Conservation (phyloP, 2,888 invertebrate genomes). For the Xestia rhomboidea region DNA sequence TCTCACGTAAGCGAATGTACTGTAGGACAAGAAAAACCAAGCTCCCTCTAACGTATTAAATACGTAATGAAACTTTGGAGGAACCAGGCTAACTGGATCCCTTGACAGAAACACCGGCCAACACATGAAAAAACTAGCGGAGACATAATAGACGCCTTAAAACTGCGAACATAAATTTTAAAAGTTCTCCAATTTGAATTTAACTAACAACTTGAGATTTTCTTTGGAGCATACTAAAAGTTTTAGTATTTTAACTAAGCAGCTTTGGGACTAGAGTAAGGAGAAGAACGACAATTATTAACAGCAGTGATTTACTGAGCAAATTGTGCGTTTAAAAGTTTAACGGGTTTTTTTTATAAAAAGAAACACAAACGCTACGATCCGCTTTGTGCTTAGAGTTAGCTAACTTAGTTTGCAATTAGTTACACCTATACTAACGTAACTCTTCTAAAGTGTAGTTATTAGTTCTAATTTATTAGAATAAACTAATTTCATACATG, state of each 20-base stretch:
- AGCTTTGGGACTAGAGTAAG: constrained; percentile 72
- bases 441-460: constrained; percentile 21
- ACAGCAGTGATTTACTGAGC: constrained; percentile 72
- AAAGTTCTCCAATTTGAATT: constrained; percentile 89
- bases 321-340: constrained; percentile 69
- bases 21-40: constrained; percentile 53
- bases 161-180: constrained; percentile 87
- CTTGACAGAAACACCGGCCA: constrained; percentile 51
- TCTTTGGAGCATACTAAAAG: constrained; percentile 83
- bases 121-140: constrained; percentile 78
- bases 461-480: constrained; percentile 7
- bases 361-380: constrained; percentile 22
- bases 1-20: constrained; percentile 62
- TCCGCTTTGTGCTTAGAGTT: constrained; percentile 26
- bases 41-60: constrained; percentile 64
- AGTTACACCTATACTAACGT: constrained; percentile 27
- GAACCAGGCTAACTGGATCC: constrained; percentile 35
- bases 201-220: constrained; percentile 88
- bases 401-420: constrained; percentile 43
- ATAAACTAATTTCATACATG: too few species aligned
- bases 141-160: constrained; percentile 85
- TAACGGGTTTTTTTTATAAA: constrained; percentile 47
- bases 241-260: constrained; percentile 83
- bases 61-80: constrained; percentile 64
- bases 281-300: constrained; percentile 76